These are phyloP conservation scores for Cebus imitator DNA, from an alignment of 2,113 vertebrate genomes.

Conservation along the genomic window DNA sequence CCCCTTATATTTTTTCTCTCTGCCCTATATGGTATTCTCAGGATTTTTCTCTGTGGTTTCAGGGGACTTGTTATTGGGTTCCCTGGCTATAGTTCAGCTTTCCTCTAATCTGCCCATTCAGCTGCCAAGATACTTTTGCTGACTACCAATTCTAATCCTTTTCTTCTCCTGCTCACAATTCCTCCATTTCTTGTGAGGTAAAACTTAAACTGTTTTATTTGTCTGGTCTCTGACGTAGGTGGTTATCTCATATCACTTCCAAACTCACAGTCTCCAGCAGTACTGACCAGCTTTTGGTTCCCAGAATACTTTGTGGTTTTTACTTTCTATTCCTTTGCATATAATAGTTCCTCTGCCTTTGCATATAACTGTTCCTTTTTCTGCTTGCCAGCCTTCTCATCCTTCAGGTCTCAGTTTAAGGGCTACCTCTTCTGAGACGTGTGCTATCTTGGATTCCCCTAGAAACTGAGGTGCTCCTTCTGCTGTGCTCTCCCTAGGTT, in stretches of 20 bases:
- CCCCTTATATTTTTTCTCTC: neutral
- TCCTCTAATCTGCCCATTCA: neutral
- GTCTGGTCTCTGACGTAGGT: neutral
- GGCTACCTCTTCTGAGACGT: neutral
- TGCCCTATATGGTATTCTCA: neutral
- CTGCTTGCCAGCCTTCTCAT: neutral
- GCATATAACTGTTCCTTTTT: neutral
- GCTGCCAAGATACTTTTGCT: neutral
- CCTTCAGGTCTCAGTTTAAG: neutral
- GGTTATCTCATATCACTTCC: neutral
- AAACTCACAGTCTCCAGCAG: neutral
- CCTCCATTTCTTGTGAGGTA: conserved; percentile 9
- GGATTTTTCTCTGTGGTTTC: conserved; percentile 12
- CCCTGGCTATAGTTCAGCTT: neutral
- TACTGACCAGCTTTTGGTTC: conserved; percentile 38
- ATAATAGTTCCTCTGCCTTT: neutral
- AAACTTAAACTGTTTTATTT: conserved; percentile 19
- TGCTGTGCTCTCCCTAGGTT: neutral
- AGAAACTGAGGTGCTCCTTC: neutral
- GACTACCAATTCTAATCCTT: neutral
- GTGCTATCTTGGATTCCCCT: neutral
- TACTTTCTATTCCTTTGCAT: neutral
- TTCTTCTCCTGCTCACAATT: conserved; percentile 14
- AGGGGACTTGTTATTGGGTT: neutral
- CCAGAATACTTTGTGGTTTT: conserved; percentile 7